These are phyloP conservation scores for Empis livida DNA, from an alignment of 2,888 invertebrate species.

Conservation along the genomic window DNA sequence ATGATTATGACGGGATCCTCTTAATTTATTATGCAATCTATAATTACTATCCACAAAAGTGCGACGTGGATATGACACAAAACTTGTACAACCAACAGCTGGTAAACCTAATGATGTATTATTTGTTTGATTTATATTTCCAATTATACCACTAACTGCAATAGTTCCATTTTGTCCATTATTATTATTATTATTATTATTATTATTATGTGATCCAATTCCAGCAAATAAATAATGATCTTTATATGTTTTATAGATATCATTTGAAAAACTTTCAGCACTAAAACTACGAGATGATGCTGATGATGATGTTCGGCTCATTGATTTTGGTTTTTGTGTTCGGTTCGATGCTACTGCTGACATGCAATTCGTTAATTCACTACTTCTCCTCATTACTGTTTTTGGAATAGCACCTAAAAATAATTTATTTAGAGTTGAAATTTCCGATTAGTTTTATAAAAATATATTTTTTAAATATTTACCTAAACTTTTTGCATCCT, in stretches of 20 bases:
- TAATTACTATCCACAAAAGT: constrained; percentile 13
- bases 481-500: constrained; percentile 8
- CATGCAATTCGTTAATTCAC: constrained; percentile 18
- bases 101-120: constrained; percentile 1
- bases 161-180: constrained; percentile 11
- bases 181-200: too few species aligned
- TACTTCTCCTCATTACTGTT: constrained; percentile 27
- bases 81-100: not conserved
- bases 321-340: constrained; percentile 45
- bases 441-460: not conserved
- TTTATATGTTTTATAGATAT: constrained; percentile 26
- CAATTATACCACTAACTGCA: constrained; percentile 17
- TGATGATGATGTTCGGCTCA: constrained; percentile 44
- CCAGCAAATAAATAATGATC: constrained; percentile 33
- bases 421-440: not conserved
- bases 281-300: constrained; percentile 45
- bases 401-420: constrained; percentile 19
- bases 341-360: constrained; percentile 39
- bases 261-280: constrained; percentile 38
- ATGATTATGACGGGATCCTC: constrained; percentile 31
- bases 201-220: constrained; percentile 20
- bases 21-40: constrained; percentile 38
- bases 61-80: constrained; percentile 21
- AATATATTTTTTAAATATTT: not conserved
- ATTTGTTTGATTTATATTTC: constrained; percentile 1